Evolutionary conservation across 1,140 invertebrate genomes (phyloP), one percentile per base, ranked within the genome.

Genomic region (Wasmannia auropunctata): DNA sequence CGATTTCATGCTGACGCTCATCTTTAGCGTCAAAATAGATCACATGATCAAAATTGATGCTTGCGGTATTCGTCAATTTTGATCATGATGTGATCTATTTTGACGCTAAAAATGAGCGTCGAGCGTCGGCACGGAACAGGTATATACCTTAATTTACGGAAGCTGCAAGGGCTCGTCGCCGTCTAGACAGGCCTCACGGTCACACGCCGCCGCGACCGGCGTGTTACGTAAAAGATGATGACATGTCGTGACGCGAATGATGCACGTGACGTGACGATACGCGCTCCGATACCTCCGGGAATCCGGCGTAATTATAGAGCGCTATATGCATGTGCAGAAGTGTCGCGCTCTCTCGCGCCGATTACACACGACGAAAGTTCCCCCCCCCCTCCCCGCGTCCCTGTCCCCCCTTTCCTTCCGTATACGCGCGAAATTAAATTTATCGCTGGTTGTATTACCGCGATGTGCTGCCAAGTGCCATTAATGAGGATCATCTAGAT

Each of bases 151-250:
- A n/a, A n/a, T n/a, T 43, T 43, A 43, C 43, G 11, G 8, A 43
- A 11, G 43, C n/a, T n/a, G n/a, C 43, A 43, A 43, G 43, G 43
- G 43, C 8, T 10, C 43, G 10, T 43, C 43, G 10, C 14, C 43
- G 51, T 70, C 51, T 16, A n/a, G 31, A 77, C 40, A 25, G 43
- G 46, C 25, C 43, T 70, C 46, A 81, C 63, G 46, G 34, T 72
- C 62, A 25, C 8, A 11, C 14, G 28, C 40, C 25, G 43, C n/a
- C n/a, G n/a, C n/a, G n/a, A 1, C 8, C 46, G 46, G n/a, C n/a
- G n/a, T n/a, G n/a, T 80, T 70, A 72, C 65, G 51, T 72, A 81
- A 81, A 10, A 25, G n/a, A n/a, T n/a, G n/a, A n/a, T 65, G 37
- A 70, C 34, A 40, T 77, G n/a, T 28, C 40, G 28, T 63, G 74